Percentiles rank a stretch among this genome's conserved stretches.
These are phyloP conservation scores for Steinernema khuongi DNA, from an alignment of 1,140 invertebrate species.

Conservation along the genomic window DNA sequence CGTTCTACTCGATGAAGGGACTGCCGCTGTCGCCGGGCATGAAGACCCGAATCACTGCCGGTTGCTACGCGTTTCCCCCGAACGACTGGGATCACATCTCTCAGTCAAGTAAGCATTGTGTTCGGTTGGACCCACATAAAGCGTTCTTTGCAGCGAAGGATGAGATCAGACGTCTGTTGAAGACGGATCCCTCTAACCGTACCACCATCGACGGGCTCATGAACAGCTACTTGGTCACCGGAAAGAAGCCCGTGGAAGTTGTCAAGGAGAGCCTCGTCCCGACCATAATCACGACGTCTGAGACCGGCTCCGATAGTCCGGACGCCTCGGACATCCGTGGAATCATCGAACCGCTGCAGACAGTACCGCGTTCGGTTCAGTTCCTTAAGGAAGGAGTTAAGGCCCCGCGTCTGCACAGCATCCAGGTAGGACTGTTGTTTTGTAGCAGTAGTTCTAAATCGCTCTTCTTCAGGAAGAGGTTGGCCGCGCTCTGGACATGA, in stretches of 20 bases:
- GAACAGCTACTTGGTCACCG: slow-evolving; percentile 77
- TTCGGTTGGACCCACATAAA: background rate
- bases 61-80: slow-evolving; percentile 89
- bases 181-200: slow-evolving; percentile 79
- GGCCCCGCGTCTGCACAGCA: slow-evolving; percentile 46
- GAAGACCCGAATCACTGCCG: slow-evolving; percentile 88
- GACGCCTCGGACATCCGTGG: slow-evolving; percentile 20
- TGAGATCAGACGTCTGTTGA: slow-evolving; percentile 82
- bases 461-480: slow-evolving; percentile 78
- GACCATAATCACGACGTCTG: slow-evolving; percentile 13
- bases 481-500: slow-evolving; percentile 88
- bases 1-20: slow-evolving; percentile 93
- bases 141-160: slow-evolving; percentile 70
- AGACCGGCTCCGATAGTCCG: slow-evolving; percentile 17
- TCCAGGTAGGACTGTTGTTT: slow-evolving; percentile 30
- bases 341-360: slow-evolving; percentile 70
- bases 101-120: slow-evolving; percentile 66
- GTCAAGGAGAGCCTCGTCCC: slow-evolving; percentile 9
- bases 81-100: slow-evolving; percentile 91
- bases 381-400: slow-evolving; percentile 38
- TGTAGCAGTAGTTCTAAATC: background rate
- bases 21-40: slow-evolving; percentile 92
- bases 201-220: slow-evolving; percentile 83
- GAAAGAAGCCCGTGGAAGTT: slow-evolving; percentile 59
- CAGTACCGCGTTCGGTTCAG: slow-evolving; percentile 57